These are phyloP conservation scores for Oreochromis niloticus DNA, from an alignment of 2,113 vertebrate species.

Conservation along the genomic window DNA sequence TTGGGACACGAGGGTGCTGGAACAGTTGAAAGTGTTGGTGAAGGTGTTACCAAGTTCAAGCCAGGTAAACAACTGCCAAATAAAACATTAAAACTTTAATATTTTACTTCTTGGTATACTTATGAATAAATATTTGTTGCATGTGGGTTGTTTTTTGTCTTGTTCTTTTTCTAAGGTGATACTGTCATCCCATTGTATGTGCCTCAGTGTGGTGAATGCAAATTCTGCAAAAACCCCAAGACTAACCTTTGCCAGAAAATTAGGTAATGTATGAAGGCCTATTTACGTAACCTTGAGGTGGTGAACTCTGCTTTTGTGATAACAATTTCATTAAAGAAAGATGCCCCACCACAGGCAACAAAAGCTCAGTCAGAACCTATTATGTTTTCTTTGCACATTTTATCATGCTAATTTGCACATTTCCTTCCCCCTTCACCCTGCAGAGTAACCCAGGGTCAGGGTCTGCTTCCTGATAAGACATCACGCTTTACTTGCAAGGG, in stretches of 20 bases:
- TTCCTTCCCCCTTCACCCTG: not conserved
- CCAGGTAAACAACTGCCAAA: conserved; percentile 69
- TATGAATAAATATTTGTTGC: not conserved
- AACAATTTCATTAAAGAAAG: not conserved
- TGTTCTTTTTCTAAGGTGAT: conserved; percentile 63
- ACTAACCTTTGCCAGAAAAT: conserved; percentile 78
- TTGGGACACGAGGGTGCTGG: conserved; percentile 85
- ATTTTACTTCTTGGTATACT: not conserved
- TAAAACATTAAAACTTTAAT: not conserved
- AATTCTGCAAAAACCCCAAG: conserved; percentile 78
- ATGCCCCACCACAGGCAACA: not conserved
- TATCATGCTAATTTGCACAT: not conserved
- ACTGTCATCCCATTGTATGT: conserved; percentile 79
- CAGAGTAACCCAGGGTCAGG: conserved; percentile 74
- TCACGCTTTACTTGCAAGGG: conserved; percentile 80
- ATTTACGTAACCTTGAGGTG: not conserved
- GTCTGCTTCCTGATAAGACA: conserved; percentile 86
- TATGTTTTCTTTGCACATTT: not conserved
- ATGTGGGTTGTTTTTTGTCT: not conserved
- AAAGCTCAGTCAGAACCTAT: not conserved
- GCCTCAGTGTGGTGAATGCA: conserved; percentile 83
- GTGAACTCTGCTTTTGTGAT: not conserved
- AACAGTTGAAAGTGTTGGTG: conserved; percentile 84
- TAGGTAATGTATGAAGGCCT: conserved; percentile 52
- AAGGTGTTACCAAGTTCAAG: conserved; percentile 90